Percentiles rank a stretch among this genome's conserved stretches.
These are phyloP conservation scores for Centroberyx gerrardi DNA, from an alignment of 2,797 vertebrate genomes.

Conservation along the genomic window DNA sequence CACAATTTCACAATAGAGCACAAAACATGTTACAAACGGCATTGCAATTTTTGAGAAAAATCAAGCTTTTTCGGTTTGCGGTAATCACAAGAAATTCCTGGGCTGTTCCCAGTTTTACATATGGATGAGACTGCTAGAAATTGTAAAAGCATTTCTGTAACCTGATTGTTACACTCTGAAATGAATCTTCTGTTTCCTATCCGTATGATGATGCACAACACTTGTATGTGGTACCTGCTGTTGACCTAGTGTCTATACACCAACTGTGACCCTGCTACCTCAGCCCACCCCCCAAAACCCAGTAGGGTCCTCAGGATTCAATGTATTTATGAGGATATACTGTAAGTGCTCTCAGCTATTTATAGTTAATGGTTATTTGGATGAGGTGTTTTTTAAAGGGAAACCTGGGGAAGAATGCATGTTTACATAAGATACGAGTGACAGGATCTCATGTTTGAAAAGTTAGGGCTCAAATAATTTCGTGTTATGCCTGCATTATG, in stretches of 20 bases:
- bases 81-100: not conserved
- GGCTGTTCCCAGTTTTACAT: not conserved
- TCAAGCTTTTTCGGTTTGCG: not conserved
- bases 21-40: too few species aligned
- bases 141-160: constrained; percentile 16
- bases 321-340: constrained; percentile 1
- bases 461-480: constrained; percentile 64
- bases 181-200: constrained; percentile 47
- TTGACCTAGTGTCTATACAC: constrained; percentile 60
- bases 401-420: constrained; percentile 66
- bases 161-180: constrained; percentile 30
- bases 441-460: constrained; percentile 67
- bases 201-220: constrained; percentile 58
- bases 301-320: constrained; percentile 13
- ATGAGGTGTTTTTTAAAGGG: constrained; percentile 57
- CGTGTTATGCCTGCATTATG: constrained; percentile 64
- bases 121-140: constrained; percentile 27
- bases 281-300: constrained; percentile 32
- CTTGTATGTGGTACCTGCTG: constrained; percentile 66
- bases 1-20: too few species aligned
- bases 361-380: constrained; percentile 50
- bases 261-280: constrained; percentile 43
- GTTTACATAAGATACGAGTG: constrained; percentile 51
- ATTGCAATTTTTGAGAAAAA: too few species aligned
- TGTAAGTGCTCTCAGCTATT: constrained; percentile 64